Percentiles rank a stretch among this genome's conserved stretches.
These are phyloP conservation scores for Phalera bucephala DNA, from an alignment of 2,888 invertebrate genomes.

Conservation along the genomic window DNA sequence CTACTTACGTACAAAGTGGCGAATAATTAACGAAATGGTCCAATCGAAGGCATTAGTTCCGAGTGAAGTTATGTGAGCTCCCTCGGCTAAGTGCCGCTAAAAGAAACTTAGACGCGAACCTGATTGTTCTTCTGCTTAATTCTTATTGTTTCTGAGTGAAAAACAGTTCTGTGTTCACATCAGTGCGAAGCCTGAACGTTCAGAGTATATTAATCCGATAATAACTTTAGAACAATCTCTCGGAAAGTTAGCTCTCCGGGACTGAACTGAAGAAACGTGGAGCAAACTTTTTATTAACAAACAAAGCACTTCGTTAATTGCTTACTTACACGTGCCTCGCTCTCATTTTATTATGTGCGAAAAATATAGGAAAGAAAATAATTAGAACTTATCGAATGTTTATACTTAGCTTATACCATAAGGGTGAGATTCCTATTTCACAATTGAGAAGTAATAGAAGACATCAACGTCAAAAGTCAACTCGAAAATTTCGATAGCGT, in stretches of 20 bases:
- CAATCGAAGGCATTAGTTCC: constrained; percentile 80
- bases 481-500: too few relatives aligned
- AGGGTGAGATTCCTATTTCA: too few relatives aligned
- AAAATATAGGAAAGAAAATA: too few relatives aligned
- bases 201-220: constrained; percentile 78
- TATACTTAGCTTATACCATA: too few relatives aligned
- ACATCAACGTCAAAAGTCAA: too few relatives aligned
- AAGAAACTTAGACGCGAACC: constrained; percentile 79
- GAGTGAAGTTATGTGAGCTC: constrained; percentile 73
- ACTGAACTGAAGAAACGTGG: constrained; percentile 55
- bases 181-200: constrained; percentile 61
- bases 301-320: constrained; percentile 64
- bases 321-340: constrained; percentile 48
- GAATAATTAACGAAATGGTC: constrained; percentile 83
- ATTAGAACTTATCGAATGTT: too few relatives aligned
- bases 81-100: constrained; percentile 76
- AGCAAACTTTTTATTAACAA: constrained; percentile 66
- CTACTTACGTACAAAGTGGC: constrained; percentile 81
- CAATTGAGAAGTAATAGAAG: too few relatives aligned
- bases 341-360: background rate
- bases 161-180: constrained; percentile 68
- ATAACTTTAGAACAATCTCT: constrained; percentile 80
- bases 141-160: constrained; percentile 77
- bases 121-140: constrained; percentile 77
- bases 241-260: constrained; percentile 58